Conservation (phyloP, 1,140 invertebrate species). For the Palaemon carinicauda region DNA sequence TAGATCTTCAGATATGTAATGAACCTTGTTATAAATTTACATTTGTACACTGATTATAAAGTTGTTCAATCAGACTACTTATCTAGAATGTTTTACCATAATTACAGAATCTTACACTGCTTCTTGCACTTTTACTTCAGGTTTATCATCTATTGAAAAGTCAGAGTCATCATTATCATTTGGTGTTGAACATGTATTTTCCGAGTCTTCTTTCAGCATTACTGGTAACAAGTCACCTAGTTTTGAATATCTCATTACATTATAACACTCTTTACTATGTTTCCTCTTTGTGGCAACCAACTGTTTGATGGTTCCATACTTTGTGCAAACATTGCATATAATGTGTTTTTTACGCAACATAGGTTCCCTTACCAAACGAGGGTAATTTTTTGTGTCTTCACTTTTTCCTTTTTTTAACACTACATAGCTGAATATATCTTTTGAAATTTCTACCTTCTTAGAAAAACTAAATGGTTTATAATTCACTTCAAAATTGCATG, state of each 20-base stretch:
- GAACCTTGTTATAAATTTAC: no score
- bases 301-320: slow-evolving; percentile 77
- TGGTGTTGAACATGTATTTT: neutral
- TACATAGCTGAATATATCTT: slow-evolving; percentile 77
- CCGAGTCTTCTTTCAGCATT: neutral
- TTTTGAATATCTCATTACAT: slow-evolving; percentile 17
- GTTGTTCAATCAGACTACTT: no score
- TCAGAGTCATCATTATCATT: neutral
- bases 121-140: no score
- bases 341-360: slow-evolving; percentile 74
- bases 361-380: slow-evolving; percentile 76
- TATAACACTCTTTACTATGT: slow-evolving; percentile 69
- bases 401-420: slow-evolving; percentile 79
- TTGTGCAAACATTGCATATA: slow-evolving; percentile 81
- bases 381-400: slow-evolving; percentile 72
- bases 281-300: slow-evolving; percentile 78
- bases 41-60: no score
- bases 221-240: slow-evolving; percentile 53
- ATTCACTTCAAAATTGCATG: slow-evolving; percentile 79
- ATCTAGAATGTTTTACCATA: no score
- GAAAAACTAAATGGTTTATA: slow-evolving; percentile 71
- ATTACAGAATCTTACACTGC: no score
- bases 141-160: neutral
- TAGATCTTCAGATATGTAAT: no score
- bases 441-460: slow-evolving; percentile 63